Base-by-base conservation (phyloP, 1,140 invertebrate species). In the Lysiphlebus fabarum region DNA sequence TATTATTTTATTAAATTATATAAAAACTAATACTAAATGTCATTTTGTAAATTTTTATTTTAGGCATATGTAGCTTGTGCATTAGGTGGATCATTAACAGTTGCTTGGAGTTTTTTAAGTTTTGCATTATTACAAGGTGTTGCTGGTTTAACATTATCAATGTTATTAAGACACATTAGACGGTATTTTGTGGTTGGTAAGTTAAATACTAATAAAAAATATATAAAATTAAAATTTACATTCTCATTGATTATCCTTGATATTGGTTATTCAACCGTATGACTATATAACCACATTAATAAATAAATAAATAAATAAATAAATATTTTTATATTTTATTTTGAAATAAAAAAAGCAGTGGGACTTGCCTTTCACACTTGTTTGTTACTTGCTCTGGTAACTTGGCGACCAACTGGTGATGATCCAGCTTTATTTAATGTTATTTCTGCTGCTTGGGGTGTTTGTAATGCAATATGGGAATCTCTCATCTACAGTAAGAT, bases 401-500 rank as follows among this genome's bases (percentile, higher is more conserved):
- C 85, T 14, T 88, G 86, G 86, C 74, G 86, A 73, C 86, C 83
- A 44, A 72, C 86, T 41, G 71, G 84, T 56, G 77, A 84, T 66
- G 82, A 88, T 73, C 70, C 86, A 63, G 82, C 86, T 7, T 71
- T 89, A 26, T 86, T 88, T 17, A 86, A 87, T 12, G 85, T 88
- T 6, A 87, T 87, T 58, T 85, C 86, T 3, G 86, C 87, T 0
- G 85, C 86, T 2, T 89, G 87, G 87, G 87, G 87, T n/a, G 86
- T 88, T 7, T 88, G 87, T 67, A 86, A 87, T 47, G 85, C 86
- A 8, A 83, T 88, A 37, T 89, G 87, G 87, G 87, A 89, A 65
- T 85, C 86, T 36, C 72, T 89, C 7, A 74, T 82, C 42, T 75
- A 73, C 54, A 77, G 75, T 77, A 62, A 70, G 68, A 50, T 63